Conservation (phyloP, 1,140 invertebrate genomes). For the Helicoverpa armigera region DNA sequence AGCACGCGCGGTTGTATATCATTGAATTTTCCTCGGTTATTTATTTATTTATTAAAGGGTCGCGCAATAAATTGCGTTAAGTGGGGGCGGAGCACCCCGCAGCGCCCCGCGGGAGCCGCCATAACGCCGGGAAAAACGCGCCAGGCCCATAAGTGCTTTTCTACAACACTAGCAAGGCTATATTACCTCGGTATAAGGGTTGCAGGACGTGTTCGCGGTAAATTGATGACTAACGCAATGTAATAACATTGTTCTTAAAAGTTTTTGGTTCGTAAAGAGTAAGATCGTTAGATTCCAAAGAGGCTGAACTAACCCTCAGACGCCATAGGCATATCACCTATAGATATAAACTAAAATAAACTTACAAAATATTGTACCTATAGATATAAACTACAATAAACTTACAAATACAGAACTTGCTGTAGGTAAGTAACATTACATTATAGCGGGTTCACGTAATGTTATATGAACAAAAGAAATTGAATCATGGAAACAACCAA, state of each 20-base stretch:
- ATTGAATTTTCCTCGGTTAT: slow-evolving; percentile 84
- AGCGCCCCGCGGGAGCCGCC: slow-evolving; percentile 75
- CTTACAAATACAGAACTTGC: no score
- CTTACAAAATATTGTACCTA: no score
- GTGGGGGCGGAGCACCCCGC: slow-evolving; percentile 80
- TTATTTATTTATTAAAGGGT: slow-evolving; percentile 85
- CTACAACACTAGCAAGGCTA: slow-evolving; percentile 71
- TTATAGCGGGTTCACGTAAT: no score
- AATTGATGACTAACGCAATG: slow-evolving; percentile 28
- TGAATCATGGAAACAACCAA: no score
- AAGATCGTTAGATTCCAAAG: no score
- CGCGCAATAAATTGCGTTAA: slow-evolving; percentile 84
- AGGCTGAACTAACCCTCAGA: no score
- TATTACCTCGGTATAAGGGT: slow-evolving; percentile 71
- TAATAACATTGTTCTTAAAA: neutral
- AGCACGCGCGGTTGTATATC: slow-evolving; percentile 74
- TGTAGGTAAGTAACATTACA: no score
- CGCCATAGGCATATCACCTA: no score
- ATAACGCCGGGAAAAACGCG: slow-evolving; percentile 82
- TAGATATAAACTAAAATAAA: no score
- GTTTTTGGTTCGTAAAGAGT: neutral
- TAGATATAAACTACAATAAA: no score
- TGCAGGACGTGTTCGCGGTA: slow-evolving; percentile 48
- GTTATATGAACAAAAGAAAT: no score
- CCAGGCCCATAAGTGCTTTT: slow-evolving; percentile 81